Evolutionary conservation across 2,113 vertebrate genomes (phyloP).

Genomic region (Pachypanchax playfairii): DNA sequence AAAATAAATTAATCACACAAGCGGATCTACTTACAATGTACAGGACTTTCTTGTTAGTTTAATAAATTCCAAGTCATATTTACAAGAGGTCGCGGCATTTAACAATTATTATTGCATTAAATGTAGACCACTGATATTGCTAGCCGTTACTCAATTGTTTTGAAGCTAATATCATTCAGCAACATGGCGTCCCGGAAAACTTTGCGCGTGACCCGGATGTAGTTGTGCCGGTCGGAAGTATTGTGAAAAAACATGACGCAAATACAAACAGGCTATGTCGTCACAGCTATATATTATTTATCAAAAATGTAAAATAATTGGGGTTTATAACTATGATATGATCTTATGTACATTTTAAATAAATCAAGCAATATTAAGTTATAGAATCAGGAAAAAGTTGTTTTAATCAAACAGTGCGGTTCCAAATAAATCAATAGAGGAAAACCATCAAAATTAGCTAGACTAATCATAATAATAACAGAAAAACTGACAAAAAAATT

Average conservation of each 20-base stretch:
- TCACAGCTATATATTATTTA: too few relatives aligned
- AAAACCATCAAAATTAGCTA: too few relatives aligned
- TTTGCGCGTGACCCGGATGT: slow-evolving; percentile 69
- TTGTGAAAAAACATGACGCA: slow-evolving; percentile 2
- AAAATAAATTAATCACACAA: slow-evolving; percentile 41
- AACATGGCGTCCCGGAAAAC: slow-evolving; percentile 77
- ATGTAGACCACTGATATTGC: slow-evolving; percentile 63
- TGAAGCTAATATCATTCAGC: slow-evolving; percentile 75
- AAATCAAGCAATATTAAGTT: too few relatives aligned
- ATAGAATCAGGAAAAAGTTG: too few relatives aligned
- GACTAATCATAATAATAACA: too few relatives aligned
- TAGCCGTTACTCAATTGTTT: slow-evolving; percentile 66
- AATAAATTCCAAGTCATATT: slow-evolving; percentile 65
- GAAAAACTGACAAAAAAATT: too few relatives aligned
- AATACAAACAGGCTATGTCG: too few relatives aligned
- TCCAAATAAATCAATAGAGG: too few relatives aligned
- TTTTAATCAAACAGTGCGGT: too few relatives aligned
- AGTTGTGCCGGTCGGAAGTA: slow-evolving; percentile 16
- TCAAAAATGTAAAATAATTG: too few relatives aligned
- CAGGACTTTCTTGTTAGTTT: slow-evolving; percentile 31
- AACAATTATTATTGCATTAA: slow-evolving; percentile 32
- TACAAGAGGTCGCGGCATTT: slow-evolving; percentile 36
- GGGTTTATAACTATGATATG: too few relatives aligned
- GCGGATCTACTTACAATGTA: slow-evolving; percentile 63
- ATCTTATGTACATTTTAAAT: too few relatives aligned